phyloP scores from a whole-genome alignment of 2,113 vertebrate species.

The Nycticebus coucang region DNA sequence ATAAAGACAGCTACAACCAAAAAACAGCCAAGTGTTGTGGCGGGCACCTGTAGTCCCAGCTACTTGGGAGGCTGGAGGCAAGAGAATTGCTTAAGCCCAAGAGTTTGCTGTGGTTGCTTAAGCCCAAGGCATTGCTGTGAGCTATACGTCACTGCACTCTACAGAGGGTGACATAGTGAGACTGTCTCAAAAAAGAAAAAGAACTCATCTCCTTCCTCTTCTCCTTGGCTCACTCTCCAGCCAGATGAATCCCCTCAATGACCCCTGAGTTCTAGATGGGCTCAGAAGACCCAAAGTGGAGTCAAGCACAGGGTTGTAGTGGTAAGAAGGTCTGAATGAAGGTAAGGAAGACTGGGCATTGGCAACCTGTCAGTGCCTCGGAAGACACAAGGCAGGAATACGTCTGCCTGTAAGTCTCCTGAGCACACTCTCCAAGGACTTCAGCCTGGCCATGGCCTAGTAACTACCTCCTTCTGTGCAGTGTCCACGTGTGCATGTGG shows the following conservation, averaged over 20 bases:
- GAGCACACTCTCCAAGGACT: fast-evolving
- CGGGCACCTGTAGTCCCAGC: too few relatives aligned
- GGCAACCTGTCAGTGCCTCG: not conserved
- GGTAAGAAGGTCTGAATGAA: not conserved
- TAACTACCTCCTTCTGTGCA: not conserved
- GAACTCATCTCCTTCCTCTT: not conserved
- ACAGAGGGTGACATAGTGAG: too few relatives aligned
- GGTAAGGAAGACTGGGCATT: not conserved
- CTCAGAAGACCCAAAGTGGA: not conserved
- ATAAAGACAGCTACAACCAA: too few relatives aligned
- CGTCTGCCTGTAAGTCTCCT: not conserved
- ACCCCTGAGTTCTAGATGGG: not conserved
- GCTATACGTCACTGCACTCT: too few relatives aligned
- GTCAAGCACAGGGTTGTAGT: too few relatives aligned
- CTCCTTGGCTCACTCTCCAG: slow-evolving; percentile 13
- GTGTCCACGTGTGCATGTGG: not conserved
- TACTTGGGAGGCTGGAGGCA: too few relatives aligned
- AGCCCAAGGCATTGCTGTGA: too few relatives aligned
- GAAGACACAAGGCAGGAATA: not conserved
- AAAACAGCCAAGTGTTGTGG: too few relatives aligned
- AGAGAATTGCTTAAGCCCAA: too few relatives aligned
- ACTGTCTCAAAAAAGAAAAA: too few relatives aligned
- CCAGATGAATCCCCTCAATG: fast-evolving
- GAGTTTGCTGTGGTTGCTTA: too few relatives aligned
- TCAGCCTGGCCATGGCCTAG: not conserved